Base-by-base conservation (phyloP, 2,888 invertebrate genomes). In the Branchellion lobata region DNA sequence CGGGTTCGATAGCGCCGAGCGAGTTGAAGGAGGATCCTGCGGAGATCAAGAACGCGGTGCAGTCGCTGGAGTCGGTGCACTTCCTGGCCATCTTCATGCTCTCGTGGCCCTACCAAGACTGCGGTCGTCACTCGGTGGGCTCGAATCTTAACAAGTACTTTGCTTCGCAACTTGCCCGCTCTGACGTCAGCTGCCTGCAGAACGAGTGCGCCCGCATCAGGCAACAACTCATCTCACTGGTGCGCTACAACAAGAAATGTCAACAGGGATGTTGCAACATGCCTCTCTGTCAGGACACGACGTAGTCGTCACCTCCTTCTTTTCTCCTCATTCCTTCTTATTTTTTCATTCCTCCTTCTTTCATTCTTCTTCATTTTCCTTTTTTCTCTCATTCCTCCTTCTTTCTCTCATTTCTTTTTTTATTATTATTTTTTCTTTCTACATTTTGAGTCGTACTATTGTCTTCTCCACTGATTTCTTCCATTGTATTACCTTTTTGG, bases 71-170 rank as follows among this genome's bases (percentile, higher is more conserved):
- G 11, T 33, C 77, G 3, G 65, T n/a, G 5, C 82, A 83, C 78
- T 84, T 83, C 51, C 72, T 83, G 5, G 68, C 81, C 3, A 57
- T 82, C 21, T 82, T 84, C 57, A 65, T 84, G 14, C 80, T 84
- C 18, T 81, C 82, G 31, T 84, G 84, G 84, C 84, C 84, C 0
- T 82, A 82, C 36, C 31, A 77, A 29, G 34, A 57, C 21, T 65
- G 65, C n/a, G 8, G 40, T 11, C 31, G 31, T 21, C 29, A 18
- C 5, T 51, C 77, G 21, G 2, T 77, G 21, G 36, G 77, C n/a
- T 61, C 65, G 65, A 31, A 53, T 14, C 77, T 77, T 14, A 18
- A 77, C 61, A 31, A 36, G n/a, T 77, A 65, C 65, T 36, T 77
- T 24, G 27, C 77, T 33, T 65, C 77, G 65, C 77, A 77, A 65